Conservation (phyloP, 2,888 invertebrate genomes). For the Eupithecia dodoneata region DNA sequence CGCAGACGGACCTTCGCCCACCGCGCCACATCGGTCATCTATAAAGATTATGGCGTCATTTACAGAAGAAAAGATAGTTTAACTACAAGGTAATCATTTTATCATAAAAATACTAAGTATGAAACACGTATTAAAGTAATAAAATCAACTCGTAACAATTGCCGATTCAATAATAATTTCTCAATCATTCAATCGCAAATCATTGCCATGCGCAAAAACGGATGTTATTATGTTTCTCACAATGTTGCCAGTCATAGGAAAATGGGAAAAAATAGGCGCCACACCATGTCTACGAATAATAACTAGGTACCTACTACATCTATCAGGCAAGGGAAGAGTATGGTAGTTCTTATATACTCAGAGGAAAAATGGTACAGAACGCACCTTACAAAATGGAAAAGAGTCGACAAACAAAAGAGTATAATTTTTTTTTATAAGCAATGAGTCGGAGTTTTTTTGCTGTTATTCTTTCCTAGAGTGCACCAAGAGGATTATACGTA, state of each 20-base stretch:
- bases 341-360: background rate
- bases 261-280: slow-evolving; percentile 36
- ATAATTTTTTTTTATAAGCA: too few relatives aligned
- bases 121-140: background rate
- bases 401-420: too few relatives aligned
- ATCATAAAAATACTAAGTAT: background rate
- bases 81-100: background rate
- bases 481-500: too few relatives aligned
- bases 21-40: too few relatives aligned
- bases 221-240: slow-evolving; percentile 24
- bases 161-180: slow-evolving; percentile 4
- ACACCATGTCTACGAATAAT: slow-evolving; percentile 31
- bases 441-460: too few relatives aligned
- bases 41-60: background rate
- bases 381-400: background rate
- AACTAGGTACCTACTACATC: slow-evolving; percentile 1
- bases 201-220: slow-evolving; percentile 25
- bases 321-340: background rate
- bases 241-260: slow-evolving; percentile 34
- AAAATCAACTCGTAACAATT: slow-evolving; percentile 7
- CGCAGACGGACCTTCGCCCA: too few relatives aligned
- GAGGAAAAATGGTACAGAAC: background rate
- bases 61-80: background rate
- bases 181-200: slow-evolving; percentile 28
- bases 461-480: too few relatives aligned